phyloP scores from a whole-genome alignment of 2,113 vertebrate genomes.

The Motacilla alba region DNA sequence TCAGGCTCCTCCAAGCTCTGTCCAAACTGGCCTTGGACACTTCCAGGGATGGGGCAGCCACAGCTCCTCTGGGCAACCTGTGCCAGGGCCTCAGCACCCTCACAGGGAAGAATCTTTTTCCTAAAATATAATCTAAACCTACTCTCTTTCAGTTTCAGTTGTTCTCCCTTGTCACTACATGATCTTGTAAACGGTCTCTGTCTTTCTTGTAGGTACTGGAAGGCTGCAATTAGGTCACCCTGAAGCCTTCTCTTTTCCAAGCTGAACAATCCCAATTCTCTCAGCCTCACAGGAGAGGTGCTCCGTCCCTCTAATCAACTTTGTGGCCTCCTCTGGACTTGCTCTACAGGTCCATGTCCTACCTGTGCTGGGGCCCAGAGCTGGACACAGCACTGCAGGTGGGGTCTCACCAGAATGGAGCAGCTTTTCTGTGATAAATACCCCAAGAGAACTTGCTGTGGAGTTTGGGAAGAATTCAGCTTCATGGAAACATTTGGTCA shows the following conservation, averaged over 20 bases:
- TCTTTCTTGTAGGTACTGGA: not conserved
- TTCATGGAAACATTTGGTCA: not conserved
- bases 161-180: not conserved
- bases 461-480: not conserved
- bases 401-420: not conserved
- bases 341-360: not conserved
- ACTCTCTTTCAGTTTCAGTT: not conserved
- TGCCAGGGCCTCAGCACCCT: not conserved
- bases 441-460: not conserved
- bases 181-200: not conserved
- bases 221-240: not conserved
- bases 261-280: not conserved
- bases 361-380: not conserved
- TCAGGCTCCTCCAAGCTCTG: not conserved
- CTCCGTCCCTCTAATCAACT: not conserved
- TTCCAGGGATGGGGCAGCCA: not conserved
- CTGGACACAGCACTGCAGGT: not conserved
- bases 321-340: not conserved
- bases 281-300: not conserved
- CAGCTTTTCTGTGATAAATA: not conserved
- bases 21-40: not conserved
- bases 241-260: not conserved
- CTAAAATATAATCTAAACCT: not conserved
- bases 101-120: not conserved
- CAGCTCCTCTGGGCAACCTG: not conserved